A percentile compares a stretch with the other conserved stretches of the same genome.
Evolutionary conservation across 2,797 vertebrate species (phyloP).

Genomic region (Podarcis siculus): DNA sequence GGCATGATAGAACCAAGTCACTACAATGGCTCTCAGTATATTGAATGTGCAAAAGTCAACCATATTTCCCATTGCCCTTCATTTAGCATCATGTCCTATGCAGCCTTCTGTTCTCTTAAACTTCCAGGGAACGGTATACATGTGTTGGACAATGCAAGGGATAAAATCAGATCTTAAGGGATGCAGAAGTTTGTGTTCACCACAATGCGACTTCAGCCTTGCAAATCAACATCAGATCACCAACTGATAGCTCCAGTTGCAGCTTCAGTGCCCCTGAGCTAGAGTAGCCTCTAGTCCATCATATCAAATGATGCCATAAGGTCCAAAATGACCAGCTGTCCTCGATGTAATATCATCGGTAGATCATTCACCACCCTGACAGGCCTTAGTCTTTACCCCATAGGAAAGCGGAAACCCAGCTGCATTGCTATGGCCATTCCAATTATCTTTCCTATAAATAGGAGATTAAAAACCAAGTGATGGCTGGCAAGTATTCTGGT

Average conservation of each 20-base stretch:
- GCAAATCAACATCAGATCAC: neutral
- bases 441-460: slow-evolving; percentile 22
- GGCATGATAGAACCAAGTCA: too few species aligned
- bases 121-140: neutral
- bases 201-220: neutral
- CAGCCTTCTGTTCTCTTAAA: neutral
- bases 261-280: neutral
- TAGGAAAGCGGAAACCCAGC: slow-evolving; percentile 35
- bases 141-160: neutral
- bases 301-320: slow-evolving; percentile 20
- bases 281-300: slow-evolving; percentile 10
- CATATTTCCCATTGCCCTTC: neutral
- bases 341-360: slow-evolving; percentile 8
- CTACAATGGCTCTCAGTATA: neutral
- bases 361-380: slow-evolving; percentile 32
- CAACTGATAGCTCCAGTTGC: neutral
- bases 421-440: neutral
- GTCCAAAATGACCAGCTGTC: slow-evolving; percentile 33
- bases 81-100: neutral
- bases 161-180: neutral
- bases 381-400: slow-evolving; percentile 19
- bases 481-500: neutral
- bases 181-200: neutral
- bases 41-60: neutral
- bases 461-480: slow-evolving; percentile 14